Base-by-base conservation (phyloP, 2,888 invertebrate species). In the Drosophila glabriapex region DNA sequence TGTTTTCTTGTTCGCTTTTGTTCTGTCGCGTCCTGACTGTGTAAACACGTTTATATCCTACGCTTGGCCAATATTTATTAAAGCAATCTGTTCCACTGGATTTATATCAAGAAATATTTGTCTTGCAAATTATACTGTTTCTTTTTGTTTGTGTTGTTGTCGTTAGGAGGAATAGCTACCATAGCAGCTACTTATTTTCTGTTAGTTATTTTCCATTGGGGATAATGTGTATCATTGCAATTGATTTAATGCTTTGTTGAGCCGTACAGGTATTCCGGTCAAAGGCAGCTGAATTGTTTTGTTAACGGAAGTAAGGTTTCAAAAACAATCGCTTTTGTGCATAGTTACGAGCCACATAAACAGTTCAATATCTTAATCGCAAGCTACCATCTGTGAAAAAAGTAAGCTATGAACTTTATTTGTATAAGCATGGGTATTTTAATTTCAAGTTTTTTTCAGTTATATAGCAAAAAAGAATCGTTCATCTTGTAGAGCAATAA, bases 81-180 rank as follows among this genome's bases (percentile, higher is more conserved):
- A 90, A 82, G 90, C 90, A 80, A 89, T 90, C 83, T 91, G 76
- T 80, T 80, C 68, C 68, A 63, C 76, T 69, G 78, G 80, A 91
- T 82, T 88, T 91, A 80, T 90, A 76, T 63, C 82, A 85, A 85
- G 80, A 69, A 83, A 78, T 85, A 85, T 90, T 85, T 82, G 74
- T 85, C 78, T 88, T 80, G 80, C 77, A 77, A 82, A 79, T 85
- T 83, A 85, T 80, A 72, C 63, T 71, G 31, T 37, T 53, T 43
- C 46, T 63, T 35, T 29, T 54, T 59, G 16, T 35, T 25, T 12
- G 46, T 65, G 37, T 50, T 37, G 37, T 65, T 33, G 28, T 25
- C n/a, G 43, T 19, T 4, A 43, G 19, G 7, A 19, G 25, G 25
- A 46, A 19, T 16, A 35, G 33, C 56, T 39, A 14, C 39, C 37